These are phyloP conservation scores for Notodonta dromedarius DNA, from an alignment of 2,888 invertebrate species.

Conservation along the genomic window DNA sequence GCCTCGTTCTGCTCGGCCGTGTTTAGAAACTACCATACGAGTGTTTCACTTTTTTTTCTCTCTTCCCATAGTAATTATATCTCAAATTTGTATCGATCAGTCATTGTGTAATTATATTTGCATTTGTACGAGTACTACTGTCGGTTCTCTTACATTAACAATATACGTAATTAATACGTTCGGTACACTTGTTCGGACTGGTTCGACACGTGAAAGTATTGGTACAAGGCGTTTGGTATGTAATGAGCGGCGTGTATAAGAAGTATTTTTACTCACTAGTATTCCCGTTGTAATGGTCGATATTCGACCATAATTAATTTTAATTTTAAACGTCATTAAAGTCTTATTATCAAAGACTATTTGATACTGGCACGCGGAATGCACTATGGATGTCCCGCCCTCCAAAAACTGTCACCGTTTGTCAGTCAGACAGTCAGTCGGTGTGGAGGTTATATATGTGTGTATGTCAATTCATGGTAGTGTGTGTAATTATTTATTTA, in stretches of 20 bases:
- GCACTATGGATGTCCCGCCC: too few relatives aligned
- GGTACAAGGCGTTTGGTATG: constrained; percentile 41
- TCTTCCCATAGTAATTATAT: constrained; percentile 28
- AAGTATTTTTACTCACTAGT: constrained; percentile 7
- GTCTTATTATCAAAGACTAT: too few relatives aligned
- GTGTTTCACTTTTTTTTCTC: constrained; percentile 30
- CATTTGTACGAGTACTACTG: constrained; percentile 12
- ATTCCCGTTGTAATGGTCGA: too few relatives aligned
- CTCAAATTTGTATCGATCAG: constrained; percentile 35
- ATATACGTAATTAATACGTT: constrained; percentile 48
- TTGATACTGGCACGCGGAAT: too few relatives aligned
- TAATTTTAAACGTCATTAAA: too few relatives aligned
- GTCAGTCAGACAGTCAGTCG: too few relatives aligned
- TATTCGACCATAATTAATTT: too few relatives aligned
- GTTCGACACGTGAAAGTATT: constrained; percentile 58
- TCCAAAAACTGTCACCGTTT: too few relatives aligned
- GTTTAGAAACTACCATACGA: background rate
- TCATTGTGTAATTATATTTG: constrained; percentile 35
- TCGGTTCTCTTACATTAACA: constrained; percentile 16
- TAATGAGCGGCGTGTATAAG: constrained; percentile 46
- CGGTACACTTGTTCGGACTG: constrained; percentile 13
- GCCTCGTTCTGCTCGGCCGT: background rate
- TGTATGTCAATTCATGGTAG: too few relatives aligned
- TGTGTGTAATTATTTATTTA: too few relatives aligned
- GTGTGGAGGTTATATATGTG: too few relatives aligned